A percentile compares a stretch with the other conserved stretches of the same genome.
phyloP scores from a whole-genome alignment of 1,140 invertebrate genomes.

The Rhagoletis pomonella region DNA sequence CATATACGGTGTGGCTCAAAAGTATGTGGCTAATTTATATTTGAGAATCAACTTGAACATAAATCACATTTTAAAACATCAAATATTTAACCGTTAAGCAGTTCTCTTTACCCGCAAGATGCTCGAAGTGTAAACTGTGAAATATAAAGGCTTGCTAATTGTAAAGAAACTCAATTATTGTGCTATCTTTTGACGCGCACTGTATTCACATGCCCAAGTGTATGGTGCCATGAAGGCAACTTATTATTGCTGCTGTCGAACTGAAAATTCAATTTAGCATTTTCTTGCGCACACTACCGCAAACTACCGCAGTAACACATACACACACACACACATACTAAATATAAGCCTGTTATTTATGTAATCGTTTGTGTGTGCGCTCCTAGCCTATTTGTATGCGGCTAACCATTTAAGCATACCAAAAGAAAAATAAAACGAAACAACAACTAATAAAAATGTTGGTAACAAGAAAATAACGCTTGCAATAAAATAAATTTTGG shows the following conservation, averaged over 20 bases:
- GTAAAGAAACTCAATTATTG: too few relatives aligned
- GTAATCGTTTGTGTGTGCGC: background rate
- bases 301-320: background rate
- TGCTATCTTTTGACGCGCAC: background rate
- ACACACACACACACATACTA: too few relatives aligned
- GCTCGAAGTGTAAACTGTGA: too few relatives aligned
- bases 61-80: too few relatives aligned
- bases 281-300: background rate
- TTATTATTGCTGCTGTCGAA: background rate
- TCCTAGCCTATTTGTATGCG: background rate
- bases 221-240: background rate
- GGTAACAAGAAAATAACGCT: too few relatives aligned
- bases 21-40: too few relatives aligned
- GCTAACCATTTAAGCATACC: background rate
- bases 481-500: slow-evolving; percentile 6
- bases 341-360: background rate
- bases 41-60: too few relatives aligned
- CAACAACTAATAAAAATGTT: background rate
- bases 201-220: background rate
- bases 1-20: too few relatives aligned
- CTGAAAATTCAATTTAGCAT: slow-evolving; percentile 24
- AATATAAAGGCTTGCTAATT: too few relatives aligned
- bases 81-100: too few relatives aligned
- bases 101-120: too few relatives aligned
- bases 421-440: background rate